Evolutionary conservation across 2,888 invertebrate genomes (phyloP), one percentile per base, ranked within the genome.

Genomic region (Rapana venosa): DNA sequence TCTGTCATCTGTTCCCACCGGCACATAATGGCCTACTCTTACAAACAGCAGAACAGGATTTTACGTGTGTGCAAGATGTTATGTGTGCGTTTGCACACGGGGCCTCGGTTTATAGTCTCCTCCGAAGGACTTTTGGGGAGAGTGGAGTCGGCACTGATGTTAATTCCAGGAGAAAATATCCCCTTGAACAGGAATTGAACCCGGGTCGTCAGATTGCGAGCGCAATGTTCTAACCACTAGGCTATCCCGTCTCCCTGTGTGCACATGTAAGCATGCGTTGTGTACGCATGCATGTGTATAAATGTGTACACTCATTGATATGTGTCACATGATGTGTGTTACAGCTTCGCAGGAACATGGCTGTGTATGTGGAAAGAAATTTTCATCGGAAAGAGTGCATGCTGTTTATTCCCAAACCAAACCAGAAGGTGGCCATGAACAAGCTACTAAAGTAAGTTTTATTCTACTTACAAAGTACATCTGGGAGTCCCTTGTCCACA

Each of bases 351-450:
- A 66, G 91, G 79, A 92, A 93, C 0, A 92, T 93, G 90, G 89
- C 88, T 22, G 77, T 56, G 6, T 94, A 91, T 89, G 91, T 94
- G 5, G 90, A 90, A 47, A 90, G 92, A 70, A 91, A 93, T 89
- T 94, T 94, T 90, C 90, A 92, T n/a, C 92, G 92, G 87, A 93
- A 93, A 85, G 94, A 94, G 85, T 94, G 94, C 88, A 88, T 88
- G 32, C 88, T 89, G 30, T 94, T 94, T 93, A 92, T 94, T 22
- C 94, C 94, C 47, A 91, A 92, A 89, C 92, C 92, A 83, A 91
- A 91, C 30, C 93, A 94, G 81, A 92, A 88, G 77, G 93, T 93
- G 56, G 91, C 92, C 35, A 91, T 87, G 36, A 92, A 91, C 6
- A 92, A 90, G 90, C 91, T 92, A 87, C 87, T 94, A n/a, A 93